A percentile compares a stretch with the other conserved stretches of the same genome.
Evolutionary conservation across 1,140 invertebrate species (phyloP).

Genomic region (Aphelenchoides avenae): DNA sequence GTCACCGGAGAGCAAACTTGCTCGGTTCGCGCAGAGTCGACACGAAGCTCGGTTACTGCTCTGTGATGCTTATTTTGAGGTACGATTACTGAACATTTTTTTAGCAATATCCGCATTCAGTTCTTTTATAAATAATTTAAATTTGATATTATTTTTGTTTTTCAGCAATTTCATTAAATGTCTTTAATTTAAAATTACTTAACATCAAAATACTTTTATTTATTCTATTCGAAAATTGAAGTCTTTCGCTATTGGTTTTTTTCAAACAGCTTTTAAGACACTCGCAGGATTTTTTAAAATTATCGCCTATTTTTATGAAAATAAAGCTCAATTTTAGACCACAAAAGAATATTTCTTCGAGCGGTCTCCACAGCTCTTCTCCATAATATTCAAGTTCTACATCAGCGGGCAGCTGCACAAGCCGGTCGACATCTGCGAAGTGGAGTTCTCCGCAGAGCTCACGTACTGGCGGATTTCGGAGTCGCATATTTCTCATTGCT

Average conservation of each 20-base stretch:
- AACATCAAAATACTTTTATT: too few species aligned
- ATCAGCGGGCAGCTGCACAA: slow-evolving; percentile 14
- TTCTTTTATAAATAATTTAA: too few species aligned
- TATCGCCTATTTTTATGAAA: neutral
- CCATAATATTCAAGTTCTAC: slow-evolving; percentile 31
- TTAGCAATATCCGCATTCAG: too few species aligned
- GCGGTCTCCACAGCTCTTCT: slow-evolving; percentile 30
- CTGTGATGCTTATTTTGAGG: slow-evolving; percentile 34
- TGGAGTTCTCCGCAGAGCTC: slow-evolving; percentile 29
- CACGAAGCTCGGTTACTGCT: slow-evolving; percentile 28
- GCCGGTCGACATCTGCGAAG: slow-evolving; percentile 32
- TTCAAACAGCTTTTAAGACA: too few species aligned
- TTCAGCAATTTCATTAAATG: too few species aligned
- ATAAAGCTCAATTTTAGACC: slow-evolving; percentile 13
- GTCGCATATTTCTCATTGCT: slow-evolving; percentile 24
- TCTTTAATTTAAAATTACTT: too few species aligned
- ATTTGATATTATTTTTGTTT: too few species aligned
- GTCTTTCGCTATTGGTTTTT: too few species aligned
- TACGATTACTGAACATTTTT: too few species aligned
- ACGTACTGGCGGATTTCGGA: slow-evolving; percentile 30
- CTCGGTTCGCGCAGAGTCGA: slow-evolving; percentile 6
- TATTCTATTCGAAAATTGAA: too few species aligned
- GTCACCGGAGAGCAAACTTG: slow-evolving; percentile 1
- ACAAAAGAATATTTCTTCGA: slow-evolving; percentile 43
- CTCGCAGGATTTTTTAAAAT: too few species aligned